Conservation (phyloP, 2,888 invertebrate species). For the Sphaerophoria rueppellii region DNA sequence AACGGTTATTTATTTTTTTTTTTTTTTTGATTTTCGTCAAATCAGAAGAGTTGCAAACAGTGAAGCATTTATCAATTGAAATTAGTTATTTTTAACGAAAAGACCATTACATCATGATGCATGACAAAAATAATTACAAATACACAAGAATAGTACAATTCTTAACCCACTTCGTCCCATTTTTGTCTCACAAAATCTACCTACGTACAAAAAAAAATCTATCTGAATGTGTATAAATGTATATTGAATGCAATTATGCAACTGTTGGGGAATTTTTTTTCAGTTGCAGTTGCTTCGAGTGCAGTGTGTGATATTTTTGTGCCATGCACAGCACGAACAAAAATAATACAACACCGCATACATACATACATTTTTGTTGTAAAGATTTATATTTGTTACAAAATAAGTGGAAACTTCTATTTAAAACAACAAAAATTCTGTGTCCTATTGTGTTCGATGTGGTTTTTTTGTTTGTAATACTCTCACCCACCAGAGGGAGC, state of each 20-base stretch:
- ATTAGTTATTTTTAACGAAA: conserved; percentile 15
- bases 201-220: not conserved
- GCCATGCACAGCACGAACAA: conserved; percentile 48
- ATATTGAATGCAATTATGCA: conserved; percentile 69
- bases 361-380: conserved; percentile 26
- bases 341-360: conserved; percentile 29
- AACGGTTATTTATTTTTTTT: conserved; percentile 30
- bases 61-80: conserved; percentile 44
- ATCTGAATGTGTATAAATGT: not conserved
- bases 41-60: conserved; percentile 38
- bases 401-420: conserved; percentile 66
- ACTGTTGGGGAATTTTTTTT: conserved; percentile 53
- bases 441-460: conserved; percentile 45
- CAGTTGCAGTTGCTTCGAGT: conserved; percentile 11
- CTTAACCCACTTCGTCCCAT: conserved; percentile 25
- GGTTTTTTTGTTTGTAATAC: conserved; percentile 4
- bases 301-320: conserved; percentile 66
- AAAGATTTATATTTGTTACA: conserved; percentile 48
- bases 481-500: conserved; percentile 30
- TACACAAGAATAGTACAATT: conserved; percentile 22
- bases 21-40: not conserved
- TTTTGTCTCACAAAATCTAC: conserved; percentile 3
- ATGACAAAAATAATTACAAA: conserved; percentile 22
- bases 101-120: conserved; percentile 64
- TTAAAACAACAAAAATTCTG: conserved; percentile 46